Percentiles rank a stretch among this genome's conserved stretches.
These are phyloP conservation scores for Labia minor DNA, from an alignment of 2,888 invertebrate species.

Conservation along the genomic window DNA sequence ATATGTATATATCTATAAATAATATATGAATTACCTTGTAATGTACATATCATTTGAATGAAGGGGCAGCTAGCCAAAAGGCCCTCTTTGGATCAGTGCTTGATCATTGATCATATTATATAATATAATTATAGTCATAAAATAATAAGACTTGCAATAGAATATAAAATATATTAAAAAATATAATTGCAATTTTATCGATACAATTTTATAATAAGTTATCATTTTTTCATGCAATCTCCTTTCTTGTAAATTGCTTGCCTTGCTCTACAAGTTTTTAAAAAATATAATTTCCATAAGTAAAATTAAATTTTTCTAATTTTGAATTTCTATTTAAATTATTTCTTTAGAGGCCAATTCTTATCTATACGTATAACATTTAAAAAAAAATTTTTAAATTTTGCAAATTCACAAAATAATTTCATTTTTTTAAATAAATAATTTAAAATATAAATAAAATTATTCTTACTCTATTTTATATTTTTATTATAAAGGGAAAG, in stretches of 20 bases:
- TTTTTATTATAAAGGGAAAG: too few species aligned
- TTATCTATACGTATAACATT: too few species aligned
- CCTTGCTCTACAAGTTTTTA: not conserved
- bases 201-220: not conserved
- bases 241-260: not conserved
- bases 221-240: not conserved
- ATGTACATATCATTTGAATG: not conserved
- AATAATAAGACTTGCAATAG: constrained; percentile 13
- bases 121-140: not conserved
- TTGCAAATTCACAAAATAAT: too few species aligned
- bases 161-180: constrained; percentile 3
- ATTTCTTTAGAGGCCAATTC: too few species aligned
- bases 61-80: constrained; percentile 4
- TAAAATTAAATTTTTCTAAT: too few species aligned
- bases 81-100: not conserved
- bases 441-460: too few species aligned
- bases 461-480: too few species aligned
- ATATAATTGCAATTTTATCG: constrained; percentile 1
- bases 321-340: too few species aligned
- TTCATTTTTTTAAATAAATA: too few species aligned
- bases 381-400: too few species aligned
- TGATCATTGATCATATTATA: not conserved
- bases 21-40: not conserved
- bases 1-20: constrained; percentile 4
- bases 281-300: not conserved